Percentiles rank a stretch among this genome's conserved stretches.
Evolutionary conservation across 53 echinoderm and acorn worm genomes (phyloP).

Genomic region (Temnopleurus reevesii): DNA sequence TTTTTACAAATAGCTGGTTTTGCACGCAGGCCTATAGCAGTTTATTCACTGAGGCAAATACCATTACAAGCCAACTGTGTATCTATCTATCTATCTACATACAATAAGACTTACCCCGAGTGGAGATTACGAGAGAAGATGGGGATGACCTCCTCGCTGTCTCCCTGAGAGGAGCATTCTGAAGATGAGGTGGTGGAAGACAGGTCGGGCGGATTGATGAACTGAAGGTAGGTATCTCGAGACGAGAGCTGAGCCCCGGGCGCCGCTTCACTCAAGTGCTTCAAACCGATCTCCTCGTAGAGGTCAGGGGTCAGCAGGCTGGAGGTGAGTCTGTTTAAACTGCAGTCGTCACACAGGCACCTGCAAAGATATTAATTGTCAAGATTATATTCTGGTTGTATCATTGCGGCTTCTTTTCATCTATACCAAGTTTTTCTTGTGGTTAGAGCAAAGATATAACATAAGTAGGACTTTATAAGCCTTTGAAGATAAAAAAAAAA

Average conservation of each 20-base stretch:
- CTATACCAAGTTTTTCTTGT: no score
- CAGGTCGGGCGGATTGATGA: slow-evolving; percentile 94
- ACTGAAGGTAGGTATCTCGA: slow-evolving; percentile 84
- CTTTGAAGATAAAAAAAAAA: no score
- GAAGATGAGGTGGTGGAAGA: slow-evolving; percentile 90
- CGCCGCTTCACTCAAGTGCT: slow-evolving; percentile 73
- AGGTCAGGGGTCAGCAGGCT: slow-evolving; percentile 82
- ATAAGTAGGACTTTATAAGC: no score
- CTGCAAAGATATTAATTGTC: no score
- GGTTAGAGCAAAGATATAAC: no score
- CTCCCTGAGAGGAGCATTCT: slow-evolving; percentile 86
- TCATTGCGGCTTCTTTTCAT: no score
- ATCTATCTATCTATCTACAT: no score
- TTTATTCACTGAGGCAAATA: no score
- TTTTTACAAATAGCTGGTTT: no score
- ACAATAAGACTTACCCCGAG: slow-evolving; percentile 76
- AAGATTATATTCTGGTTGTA: no score
- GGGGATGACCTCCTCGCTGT: slow-evolving; percentile 88
- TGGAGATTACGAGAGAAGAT: slow-evolving; percentile 93
- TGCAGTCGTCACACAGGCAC: slow-evolving; percentile 95
- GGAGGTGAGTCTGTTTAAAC: slow-evolving; percentile 78
- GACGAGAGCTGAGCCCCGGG: slow-evolving; percentile 72
- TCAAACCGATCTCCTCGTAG: slow-evolving; percentile 79
- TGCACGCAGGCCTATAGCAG: no score
- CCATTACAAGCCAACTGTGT: no score